phyloP scores from a whole-genome alignment of 2,888 invertebrate species.

The Apotomis betuletana region DNA sequence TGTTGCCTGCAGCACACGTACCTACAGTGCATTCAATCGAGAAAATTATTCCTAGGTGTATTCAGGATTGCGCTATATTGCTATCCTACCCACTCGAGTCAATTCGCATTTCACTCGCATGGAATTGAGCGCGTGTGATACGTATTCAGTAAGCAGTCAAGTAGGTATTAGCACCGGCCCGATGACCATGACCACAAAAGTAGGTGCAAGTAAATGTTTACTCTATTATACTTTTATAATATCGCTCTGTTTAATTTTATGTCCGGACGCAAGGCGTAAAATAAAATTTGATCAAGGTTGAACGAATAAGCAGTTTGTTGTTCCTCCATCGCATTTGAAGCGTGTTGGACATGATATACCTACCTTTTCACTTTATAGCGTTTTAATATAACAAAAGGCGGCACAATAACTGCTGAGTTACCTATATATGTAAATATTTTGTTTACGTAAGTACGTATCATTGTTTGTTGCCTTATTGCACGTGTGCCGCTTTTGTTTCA shows the following conservation, averaged over 20 bases:
- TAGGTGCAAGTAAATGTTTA: constrained; percentile 26
- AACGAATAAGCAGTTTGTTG: constrained; percentile 23
- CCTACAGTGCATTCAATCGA: constrained; percentile 62
- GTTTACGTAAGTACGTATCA: background rate
- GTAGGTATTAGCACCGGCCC: background rate
- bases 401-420: no score
- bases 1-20: constrained; percentile 60
- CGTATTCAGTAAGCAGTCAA: constrained; percentile 13
- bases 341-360: constrained; percentile 6
- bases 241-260: constrained; percentile 12
- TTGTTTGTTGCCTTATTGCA: no score
- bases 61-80: constrained; percentile 46
- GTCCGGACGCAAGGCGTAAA: constrained; percentile 13
- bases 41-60: constrained; percentile 54
- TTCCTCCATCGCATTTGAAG: constrained; percentile 16
- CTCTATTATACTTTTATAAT: constrained; percentile 16
- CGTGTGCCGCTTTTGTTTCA: background rate
- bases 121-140: constrained; percentile 14
- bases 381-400: no score
- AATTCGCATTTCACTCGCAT: constrained; percentile 30
- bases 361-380: background rate
- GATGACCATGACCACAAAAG: constrained; percentile 28
- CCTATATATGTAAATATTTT: background rate
- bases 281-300: constrained; percentile 24
- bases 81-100: constrained; percentile 24